These are phyloP conservation scores for Potorous gilbertii DNA, from an alignment of 2,797 vertebrate species.

Conservation along the genomic window DNA sequence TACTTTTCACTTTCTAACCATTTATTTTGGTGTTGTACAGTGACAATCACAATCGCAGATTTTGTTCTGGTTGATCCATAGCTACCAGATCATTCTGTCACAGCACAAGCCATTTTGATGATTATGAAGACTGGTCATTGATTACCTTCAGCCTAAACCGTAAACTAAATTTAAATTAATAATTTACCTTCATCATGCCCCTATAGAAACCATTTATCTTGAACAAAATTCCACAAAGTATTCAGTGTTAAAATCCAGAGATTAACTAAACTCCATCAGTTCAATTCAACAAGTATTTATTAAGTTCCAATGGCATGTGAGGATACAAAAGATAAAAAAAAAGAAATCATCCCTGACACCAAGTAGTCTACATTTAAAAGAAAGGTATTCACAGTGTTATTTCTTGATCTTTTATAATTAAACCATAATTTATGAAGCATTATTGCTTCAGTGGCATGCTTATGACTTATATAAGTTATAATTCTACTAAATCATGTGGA, in stretches of 20 bases:
- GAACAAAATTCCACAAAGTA: not conserved
- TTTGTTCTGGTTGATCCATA: slow-evolving; percentile 4
- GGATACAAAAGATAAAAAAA: not conserved
- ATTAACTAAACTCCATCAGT: slow-evolving; percentile 1
- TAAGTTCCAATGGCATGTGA: not conserved
- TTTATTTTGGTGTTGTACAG: not conserved
- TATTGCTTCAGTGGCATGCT: slow-evolving; percentile 20
- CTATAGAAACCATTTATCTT: slow-evolving; percentile 21
- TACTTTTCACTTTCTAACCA: not conserved
- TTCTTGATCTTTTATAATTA: slow-evolving; percentile 19
- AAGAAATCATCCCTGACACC: not conserved
- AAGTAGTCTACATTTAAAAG: not conserved
- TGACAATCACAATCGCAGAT: not conserved
- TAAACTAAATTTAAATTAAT: slow-evolving; percentile 26
- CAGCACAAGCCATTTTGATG: not conserved
- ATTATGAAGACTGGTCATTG: not conserved
- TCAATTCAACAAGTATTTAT: not conserved
- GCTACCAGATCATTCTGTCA: slow-evolving; percentile 4
- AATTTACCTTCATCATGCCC: not conserved
- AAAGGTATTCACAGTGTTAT: not conserved
- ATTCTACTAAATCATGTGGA: slow-evolving; percentile 10
- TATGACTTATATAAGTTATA: not conserved
- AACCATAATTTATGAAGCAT: not conserved
- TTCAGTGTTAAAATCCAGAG: slow-evolving; percentile 11
- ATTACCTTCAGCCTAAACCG: slow-evolving; percentile 24